Evolutionary conservation across 2,888 invertebrate species (phyloP), one percentile per base, ranked within the genome.

Genomic region (Drosophila trichaetosa): DNA sequence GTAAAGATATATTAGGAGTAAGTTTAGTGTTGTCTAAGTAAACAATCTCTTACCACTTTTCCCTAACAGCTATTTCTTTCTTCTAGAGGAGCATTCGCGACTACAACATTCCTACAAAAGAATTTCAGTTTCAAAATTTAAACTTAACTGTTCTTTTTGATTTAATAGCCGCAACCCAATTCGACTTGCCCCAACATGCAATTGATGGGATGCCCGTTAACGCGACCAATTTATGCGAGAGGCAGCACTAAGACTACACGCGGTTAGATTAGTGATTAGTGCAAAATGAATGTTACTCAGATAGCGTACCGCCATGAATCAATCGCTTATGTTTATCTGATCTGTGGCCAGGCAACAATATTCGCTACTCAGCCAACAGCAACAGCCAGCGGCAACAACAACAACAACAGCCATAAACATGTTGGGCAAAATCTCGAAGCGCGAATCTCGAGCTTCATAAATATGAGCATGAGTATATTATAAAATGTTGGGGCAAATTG

Each of bases 401-500:
- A 3, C 69, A 42, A 29, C 42, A 53, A 34, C 48, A 71, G 51
- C 51, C 46, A 62, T 64, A 72, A 65, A 68, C 73, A 60, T 73
- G 62, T 69, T 77, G 33, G 69, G 18, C 53, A 46, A 69, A 76
- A 76, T 77, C 68, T 73, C 16, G 16, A 48, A 48, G 51, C 52
- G 53, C 42, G 21, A 46, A 73, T 76, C 76, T 64, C 18, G 58
- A 10, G 59, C 64, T 34, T 27, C 62, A 58, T 61, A 42, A 36
- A 72, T 72, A 76, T 81, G 81, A 79, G 81, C 76, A 51, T 72
- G 63, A 63, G 60, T 36, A 40, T 42, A 36, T 53, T 42, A 21
- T 52, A 42, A 62, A 56, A 31, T 52, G 72, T 70, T 69, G 72
- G 24, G 70, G 69, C 68, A 82, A 81, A 81, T 82, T 80, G 83